These are phyloP conservation scores for Epizoanthus illoricatus DNA, from an alignment of 92 coral and sea anemone species.

Conservation along the genomic window DNA sequence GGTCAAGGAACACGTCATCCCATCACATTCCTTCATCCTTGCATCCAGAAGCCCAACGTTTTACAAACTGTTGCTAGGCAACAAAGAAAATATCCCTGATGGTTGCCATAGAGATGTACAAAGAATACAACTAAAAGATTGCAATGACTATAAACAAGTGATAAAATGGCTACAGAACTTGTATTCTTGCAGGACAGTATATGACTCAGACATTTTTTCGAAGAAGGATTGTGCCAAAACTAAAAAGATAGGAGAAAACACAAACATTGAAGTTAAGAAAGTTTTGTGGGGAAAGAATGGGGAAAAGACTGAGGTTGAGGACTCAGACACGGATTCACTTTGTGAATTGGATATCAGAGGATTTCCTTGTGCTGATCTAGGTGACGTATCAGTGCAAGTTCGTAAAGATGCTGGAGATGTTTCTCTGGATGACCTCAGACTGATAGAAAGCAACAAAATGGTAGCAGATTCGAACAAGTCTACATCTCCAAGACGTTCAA, in stretches of 20 bases:
- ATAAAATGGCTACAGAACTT: conserved; percentile 49
- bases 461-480: conserved; percentile 2
- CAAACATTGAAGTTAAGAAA: not conserved
- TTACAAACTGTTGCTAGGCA: conserved; percentile 51
- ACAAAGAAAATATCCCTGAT: conserved; percentile 34
- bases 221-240: conserved; percentile 24
- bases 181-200: conserved; percentile 35
- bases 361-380: conserved; percentile 19
- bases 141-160: conserved; percentile 10
- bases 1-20: conserved; percentile 63
- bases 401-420: not conserved
- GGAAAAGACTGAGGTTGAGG: not conserved
- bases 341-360: not conserved
- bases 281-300: conserved; percentile 5
- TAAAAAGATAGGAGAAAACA: conserved; percentile 4
- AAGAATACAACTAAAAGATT: conserved; percentile 42
- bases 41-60: conserved; percentile 79
- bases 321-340: conserved; percentile 8
- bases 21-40: conserved; percentile 75
- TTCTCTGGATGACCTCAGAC: conserved; percentile 12
- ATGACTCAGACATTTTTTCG: conserved; percentile 42
- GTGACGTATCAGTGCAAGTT: conserved; percentile 21
- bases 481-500: conserved; percentile 8
- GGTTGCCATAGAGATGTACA: not conserved
- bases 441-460: not conserved